phyloP scores from a whole-genome alignment of 2,113 vertebrate species.

The Camelus bactrianus region DNA sequence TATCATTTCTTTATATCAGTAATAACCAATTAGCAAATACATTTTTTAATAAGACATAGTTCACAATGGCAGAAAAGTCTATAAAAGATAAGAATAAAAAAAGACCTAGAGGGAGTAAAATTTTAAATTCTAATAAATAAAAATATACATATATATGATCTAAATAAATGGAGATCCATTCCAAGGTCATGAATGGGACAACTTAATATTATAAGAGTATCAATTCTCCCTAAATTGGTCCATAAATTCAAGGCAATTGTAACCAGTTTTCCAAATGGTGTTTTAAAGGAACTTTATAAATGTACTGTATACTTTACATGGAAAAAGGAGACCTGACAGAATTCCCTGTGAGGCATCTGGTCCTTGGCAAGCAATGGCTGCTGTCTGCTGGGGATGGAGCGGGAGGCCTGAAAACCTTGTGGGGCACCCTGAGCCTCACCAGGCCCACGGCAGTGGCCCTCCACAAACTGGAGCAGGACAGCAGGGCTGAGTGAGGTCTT shows the following conservation, averaged over 20 bases:
- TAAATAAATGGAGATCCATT: neutral
- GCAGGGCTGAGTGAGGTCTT: neutral
- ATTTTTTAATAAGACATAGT: neutral
- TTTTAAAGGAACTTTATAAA: neutral
- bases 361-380: no score
- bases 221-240: neutral
- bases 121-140: conserved; percentile 17
- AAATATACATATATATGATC: neutral
- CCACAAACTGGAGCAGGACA: neutral
- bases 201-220: neutral
- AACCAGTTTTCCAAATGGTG: neutral
- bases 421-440: neutral
- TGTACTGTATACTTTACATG: neutral
- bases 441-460: neutral
- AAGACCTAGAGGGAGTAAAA: neutral
- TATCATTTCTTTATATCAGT: neutral
- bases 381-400: neutral
- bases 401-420: neutral
- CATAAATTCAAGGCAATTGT: neutral
- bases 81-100: neutral
- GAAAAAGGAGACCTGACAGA: neutral
- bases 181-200: neutral
- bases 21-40: neutral
- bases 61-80: neutral
- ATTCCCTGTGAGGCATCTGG: neutral